phyloP scores from a whole-genome alignment of 2,797 vertebrate species.

The Sebastes nivosus region DNA sequence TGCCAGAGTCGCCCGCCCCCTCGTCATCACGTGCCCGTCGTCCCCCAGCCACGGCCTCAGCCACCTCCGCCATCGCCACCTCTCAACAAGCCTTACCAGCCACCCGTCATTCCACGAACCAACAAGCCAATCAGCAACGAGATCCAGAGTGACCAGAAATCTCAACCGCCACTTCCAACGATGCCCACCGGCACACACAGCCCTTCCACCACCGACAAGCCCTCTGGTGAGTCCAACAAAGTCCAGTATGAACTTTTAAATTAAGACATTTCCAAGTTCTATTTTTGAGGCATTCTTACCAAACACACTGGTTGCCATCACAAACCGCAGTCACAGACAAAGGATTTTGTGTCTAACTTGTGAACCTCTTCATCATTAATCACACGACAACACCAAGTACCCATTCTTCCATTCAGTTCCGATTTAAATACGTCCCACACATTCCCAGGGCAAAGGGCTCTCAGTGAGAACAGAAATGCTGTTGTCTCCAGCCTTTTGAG shows the following conservation, averaged over 20 bases:
- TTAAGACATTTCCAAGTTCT: background rate
- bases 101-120: conserved; percentile 86
- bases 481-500: conserved; percentile 65
- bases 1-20: conserved; percentile 86
- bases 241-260: background rate
- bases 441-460: conserved; percentile 42
- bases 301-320: conserved; percentile 13
- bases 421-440: conserved; percentile 49
- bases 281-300: background rate
- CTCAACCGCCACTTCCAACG: conserved; percentile 87
- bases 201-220: conserved; percentile 92
- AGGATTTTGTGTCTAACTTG: conserved; percentile 13
- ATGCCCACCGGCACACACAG: conserved; percentile 93
- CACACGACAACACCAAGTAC: conserved; percentile 23
- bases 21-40: conserved; percentile 44
- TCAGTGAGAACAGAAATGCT: conserved; percentile 60
- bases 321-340: conserved; percentile 19
- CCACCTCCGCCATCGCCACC: conserved; percentile 80
- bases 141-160: conserved; percentile 97
- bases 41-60: conserved; percentile 76
- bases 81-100: conserved; percentile 84
- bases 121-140: conserved; percentile 96
- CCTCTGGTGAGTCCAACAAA: conserved; percentile 89
- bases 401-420: conserved; percentile 47
- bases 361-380: conserved; percentile 41